These are phyloP conservation scores for Archaeoteleia sp. DNA, from an alignment of 2,888 invertebrate species.

Conservation along the genomic window DNA sequence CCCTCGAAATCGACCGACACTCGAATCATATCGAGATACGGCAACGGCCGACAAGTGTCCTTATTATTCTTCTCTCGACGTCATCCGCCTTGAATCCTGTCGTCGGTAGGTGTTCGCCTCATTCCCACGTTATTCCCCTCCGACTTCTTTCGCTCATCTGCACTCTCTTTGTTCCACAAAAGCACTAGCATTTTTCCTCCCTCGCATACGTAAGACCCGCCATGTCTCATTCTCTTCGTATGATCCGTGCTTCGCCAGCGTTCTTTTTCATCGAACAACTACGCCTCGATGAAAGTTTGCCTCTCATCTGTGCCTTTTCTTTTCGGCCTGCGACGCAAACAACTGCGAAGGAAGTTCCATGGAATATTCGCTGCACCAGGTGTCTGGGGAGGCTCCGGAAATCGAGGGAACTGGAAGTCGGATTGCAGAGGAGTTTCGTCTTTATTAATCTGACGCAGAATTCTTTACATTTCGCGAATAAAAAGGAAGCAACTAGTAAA, in stretches of 20 bases:
- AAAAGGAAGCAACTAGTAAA: too few relatives aligned
- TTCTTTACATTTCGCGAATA: too few relatives aligned
- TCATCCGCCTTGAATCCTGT: constrained; percentile 40
- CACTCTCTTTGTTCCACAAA: constrained; percentile 36
- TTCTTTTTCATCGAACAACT: constrained; percentile 42
- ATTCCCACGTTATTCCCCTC: constrained; percentile 49
- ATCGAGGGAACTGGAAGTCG: not conserved
- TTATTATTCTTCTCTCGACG: constrained; percentile 57
- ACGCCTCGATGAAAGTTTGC: constrained; percentile 37
- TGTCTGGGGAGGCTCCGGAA: constrained; percentile 36
- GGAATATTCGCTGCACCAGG: constrained; percentile 36
- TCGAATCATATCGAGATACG: constrained; percentile 39
- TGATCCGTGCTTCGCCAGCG: constrained; percentile 23
- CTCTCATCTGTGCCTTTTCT: constrained; percentile 40
- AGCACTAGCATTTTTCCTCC: constrained; percentile 36
- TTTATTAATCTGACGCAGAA: too few relatives aligned
- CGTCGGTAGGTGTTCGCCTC: constrained; percentile 16
- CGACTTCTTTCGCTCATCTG: constrained; percentile 20
- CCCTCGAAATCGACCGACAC: constrained; percentile 51
- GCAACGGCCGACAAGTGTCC: constrained; percentile 59
- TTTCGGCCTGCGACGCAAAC: constrained; percentile 27
- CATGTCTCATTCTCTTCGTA: not conserved
- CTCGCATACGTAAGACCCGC: constrained; percentile 31
- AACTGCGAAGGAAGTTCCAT: constrained; percentile 29
- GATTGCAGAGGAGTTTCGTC: too few relatives aligned